Percentiles rank a stretch among this genome's conserved stretches.
Evolutionary conservation across 1,140 invertebrate species (phyloP).

Genomic region (Drosophila nasuta): DNA sequence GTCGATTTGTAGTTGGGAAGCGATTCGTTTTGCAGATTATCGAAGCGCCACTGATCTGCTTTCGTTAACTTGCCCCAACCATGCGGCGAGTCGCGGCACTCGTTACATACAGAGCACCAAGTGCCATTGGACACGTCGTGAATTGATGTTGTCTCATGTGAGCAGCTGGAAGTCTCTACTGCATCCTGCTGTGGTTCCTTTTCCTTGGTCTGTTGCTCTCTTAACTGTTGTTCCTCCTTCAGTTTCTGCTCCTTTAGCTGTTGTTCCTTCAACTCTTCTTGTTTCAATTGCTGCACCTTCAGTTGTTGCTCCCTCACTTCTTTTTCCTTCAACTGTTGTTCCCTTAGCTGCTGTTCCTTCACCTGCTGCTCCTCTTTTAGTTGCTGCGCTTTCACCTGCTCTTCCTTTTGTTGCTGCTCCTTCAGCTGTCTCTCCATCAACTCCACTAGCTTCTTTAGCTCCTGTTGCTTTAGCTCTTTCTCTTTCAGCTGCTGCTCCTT

Average conservation of each 20-base stretch:
- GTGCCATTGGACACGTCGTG: constrained; percentile 2
- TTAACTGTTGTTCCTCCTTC: not conserved
- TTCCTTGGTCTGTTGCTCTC: constrained; percentile 4
- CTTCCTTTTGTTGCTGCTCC: constrained; percentile 8
- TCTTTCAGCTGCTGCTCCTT: not conserved
- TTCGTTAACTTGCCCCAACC: constrained; percentile 69
- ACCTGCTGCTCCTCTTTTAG: constrained; percentile 17
- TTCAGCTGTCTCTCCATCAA: not conserved
- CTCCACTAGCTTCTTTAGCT: not conserved
- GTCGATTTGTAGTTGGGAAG: constrained; percentile 76
- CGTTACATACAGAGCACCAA: constrained; percentile 63
- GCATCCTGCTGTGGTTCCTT: constrained; percentile 27
- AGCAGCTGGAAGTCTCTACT: not conserved
- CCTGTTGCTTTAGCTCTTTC: not conserved
- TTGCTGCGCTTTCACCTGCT: not conserved
- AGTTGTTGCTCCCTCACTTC: not conserved
- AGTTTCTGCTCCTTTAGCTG: not conserved
- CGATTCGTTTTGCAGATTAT: constrained; percentile 65
- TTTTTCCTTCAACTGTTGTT: not conserved
- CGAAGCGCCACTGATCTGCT: constrained; percentile 76
- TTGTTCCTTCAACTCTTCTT: not conserved
- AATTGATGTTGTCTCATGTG: constrained; percentile 7
- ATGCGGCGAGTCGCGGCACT: constrained; percentile 60
- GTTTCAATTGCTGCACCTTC: too few relatives aligned
- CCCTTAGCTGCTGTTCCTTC: constrained; percentile 19